Conservation (phyloP, 2,888 invertebrate species). For the Ernsta delagoae region DNA sequence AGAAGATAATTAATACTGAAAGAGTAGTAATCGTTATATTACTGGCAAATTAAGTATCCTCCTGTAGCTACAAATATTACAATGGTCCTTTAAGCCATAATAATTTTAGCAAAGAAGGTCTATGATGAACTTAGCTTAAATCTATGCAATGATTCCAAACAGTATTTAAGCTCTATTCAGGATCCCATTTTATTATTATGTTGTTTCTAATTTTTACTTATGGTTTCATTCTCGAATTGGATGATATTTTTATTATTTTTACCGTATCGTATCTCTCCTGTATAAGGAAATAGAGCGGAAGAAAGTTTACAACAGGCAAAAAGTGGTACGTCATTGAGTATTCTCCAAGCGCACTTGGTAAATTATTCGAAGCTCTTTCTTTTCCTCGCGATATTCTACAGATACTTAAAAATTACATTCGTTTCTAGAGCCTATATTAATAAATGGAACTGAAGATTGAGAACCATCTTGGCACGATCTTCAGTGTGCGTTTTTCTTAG, state of each 20-base stretch:
- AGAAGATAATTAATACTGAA: too few relatives aligned
- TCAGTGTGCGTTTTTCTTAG: too few relatives aligned
- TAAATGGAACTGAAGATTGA: too few relatives aligned
- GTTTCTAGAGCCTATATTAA: neutral
- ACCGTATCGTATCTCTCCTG: conserved; percentile 10
- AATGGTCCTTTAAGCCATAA: too few relatives aligned
- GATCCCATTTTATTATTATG: too few relatives aligned
- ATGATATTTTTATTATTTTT: neutral
- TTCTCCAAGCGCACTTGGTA: conserved; percentile 64
- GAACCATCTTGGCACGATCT: too few relatives aligned
- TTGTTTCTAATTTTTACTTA: neutral
- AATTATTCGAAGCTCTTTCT: conserved; percentile 54
- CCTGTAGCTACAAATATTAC: too few relatives aligned
- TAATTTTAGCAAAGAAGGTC: too few relatives aligned
- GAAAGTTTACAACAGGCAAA: conserved; percentile 53
- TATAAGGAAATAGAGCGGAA: conserved; percentile 30
- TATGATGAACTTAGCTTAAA: too few relatives aligned
- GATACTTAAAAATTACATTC: conserved; percentile 11
- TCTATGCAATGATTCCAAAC: neutral
- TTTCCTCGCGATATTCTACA: conserved; percentile 21
- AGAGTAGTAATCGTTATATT: too few relatives aligned
- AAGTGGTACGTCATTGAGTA: conserved; percentile 70
- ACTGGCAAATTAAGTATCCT: too few relatives aligned
- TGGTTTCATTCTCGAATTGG: neutral
- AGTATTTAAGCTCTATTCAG: neutral